phyloP scores from a whole-genome alignment of 2,888 invertebrate genomes.

The Philaethria dido region DNA sequence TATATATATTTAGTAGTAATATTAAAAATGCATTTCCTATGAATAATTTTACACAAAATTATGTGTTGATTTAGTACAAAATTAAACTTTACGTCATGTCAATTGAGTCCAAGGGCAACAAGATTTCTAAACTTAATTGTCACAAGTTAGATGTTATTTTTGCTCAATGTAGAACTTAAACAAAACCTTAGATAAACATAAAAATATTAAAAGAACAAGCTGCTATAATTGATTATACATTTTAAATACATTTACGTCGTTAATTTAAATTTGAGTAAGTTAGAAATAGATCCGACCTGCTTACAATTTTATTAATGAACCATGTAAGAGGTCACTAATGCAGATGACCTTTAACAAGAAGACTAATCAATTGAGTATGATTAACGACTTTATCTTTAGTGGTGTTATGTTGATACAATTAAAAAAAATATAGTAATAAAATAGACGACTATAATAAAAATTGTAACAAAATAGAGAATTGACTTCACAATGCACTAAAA shows the following conservation, averaged over 20 bases:
- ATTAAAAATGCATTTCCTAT: slow-evolving; percentile 40
- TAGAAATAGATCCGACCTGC: not conserved
- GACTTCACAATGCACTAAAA: no score
- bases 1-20: slow-evolving; percentile 17
- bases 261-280: no score
- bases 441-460: not conserved
- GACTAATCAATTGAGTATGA: slow-evolving; percentile 20
- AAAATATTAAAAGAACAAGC: no score
- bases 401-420: not conserved
- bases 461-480: no score
- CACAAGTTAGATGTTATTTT: slow-evolving; percentile 21
- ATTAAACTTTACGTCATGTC: slow-evolving; percentile 25
- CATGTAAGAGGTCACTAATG: slow-evolving; percentile 1
- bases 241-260: no score
- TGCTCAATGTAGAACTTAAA: not conserved
- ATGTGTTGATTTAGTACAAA: slow-evolving; percentile 34
- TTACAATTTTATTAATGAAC: not conserved
- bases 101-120: slow-evolving; percentile 33
- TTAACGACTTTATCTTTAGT: slow-evolving; percentile 17
- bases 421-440: not conserved
- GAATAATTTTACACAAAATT: slow-evolving; percentile 29
- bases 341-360: not conserved
- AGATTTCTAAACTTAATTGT: slow-evolving; percentile 30
- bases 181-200: not conserved
- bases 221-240: no score